Conservation (phyloP, 2,797 vertebrate species). For the Emys orbicularis region DNA sequence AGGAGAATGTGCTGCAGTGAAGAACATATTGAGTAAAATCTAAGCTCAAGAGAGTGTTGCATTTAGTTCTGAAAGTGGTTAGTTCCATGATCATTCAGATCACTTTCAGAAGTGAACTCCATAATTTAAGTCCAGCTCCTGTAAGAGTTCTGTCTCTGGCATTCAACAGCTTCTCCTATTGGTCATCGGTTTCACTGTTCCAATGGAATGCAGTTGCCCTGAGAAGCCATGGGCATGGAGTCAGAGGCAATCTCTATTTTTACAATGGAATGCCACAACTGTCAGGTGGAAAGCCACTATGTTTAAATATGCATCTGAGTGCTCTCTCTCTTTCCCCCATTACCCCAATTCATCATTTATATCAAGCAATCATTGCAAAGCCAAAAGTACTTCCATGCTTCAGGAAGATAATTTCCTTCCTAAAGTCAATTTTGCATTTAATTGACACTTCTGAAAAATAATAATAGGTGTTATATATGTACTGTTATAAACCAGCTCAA, state of each 20-base stretch:
- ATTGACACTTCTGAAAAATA: neutral
- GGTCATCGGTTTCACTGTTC: neutral
- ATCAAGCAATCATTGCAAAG: neutral
- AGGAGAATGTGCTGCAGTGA: neutral
- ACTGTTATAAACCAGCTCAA: neutral
- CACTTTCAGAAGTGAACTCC: neutral
- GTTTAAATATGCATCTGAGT: neutral
- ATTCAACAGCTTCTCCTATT: neutral
- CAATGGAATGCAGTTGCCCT: neutral
- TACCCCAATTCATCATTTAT: neutral
- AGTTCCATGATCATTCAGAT: neutral
- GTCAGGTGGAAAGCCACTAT: neutral
- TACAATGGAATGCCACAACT: neutral
- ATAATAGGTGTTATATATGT: fast-evolving
- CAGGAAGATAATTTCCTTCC: neutral
- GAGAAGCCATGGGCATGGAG: neutral
- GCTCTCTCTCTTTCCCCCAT: neutral
- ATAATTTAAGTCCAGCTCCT: neutral
- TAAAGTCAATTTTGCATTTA: neutral
- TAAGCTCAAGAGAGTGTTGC: neutral
- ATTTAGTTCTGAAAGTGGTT: neutral
- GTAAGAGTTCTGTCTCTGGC: neutral
- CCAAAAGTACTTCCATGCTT: neutral
- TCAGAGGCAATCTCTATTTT: neutral
- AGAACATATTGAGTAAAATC: neutral